Base-by-base conservation (phyloP, 2,113 vertebrate genomes). In the Struthidea cinerea region DNA sequence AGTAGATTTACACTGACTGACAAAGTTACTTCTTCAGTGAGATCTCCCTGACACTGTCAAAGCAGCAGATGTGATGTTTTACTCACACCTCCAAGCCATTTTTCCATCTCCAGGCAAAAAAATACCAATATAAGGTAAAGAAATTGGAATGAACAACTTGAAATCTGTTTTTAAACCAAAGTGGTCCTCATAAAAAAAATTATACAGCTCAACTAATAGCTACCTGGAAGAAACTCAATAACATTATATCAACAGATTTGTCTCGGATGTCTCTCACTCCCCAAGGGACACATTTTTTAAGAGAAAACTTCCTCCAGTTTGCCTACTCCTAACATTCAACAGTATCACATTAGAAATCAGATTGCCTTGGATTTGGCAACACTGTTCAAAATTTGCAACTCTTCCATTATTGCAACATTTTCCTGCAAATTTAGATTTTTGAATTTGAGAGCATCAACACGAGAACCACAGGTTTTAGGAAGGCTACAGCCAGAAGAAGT, bases 181-280 rank as follows among this genome's bases (percentile, higher is more conserved):
- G 6, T 5, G 3, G 32, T 24, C 33, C n/a, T 17, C 30, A n/a
- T 22, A 49, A 27, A 77, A 47, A 30, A 83, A 67, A 5, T 19
- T 42, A n/a, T 1, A 42, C 8, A 70, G 13, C 14, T 65, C 57
- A 23, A 49, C 24, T 76, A 83, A 86, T 1, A 73, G 22, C n/a
- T 64, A 52, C 26, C 20, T 22, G 13, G n/a, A 49, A 61, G 35
- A 47, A 89, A 61, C 20, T 44, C 24, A 47, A 0, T 33, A 27
- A n/a, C 1, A 2, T 32, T 2, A 0, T 16, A 80, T 8, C 15
- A 76, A 47, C 41, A 59, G 26, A 61, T 78, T 24, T 44, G 24
- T 57, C 74, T 76, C 68, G 64, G 33, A n/a, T 9, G 6, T 39
- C 21, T 16, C 27, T 32, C 55, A 19, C 7, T 9, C 8, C 53